Evolutionary conservation across 2,888 invertebrate genomes (phyloP).

Genomic region (Rhaphigaster nebulosa): DNA sequence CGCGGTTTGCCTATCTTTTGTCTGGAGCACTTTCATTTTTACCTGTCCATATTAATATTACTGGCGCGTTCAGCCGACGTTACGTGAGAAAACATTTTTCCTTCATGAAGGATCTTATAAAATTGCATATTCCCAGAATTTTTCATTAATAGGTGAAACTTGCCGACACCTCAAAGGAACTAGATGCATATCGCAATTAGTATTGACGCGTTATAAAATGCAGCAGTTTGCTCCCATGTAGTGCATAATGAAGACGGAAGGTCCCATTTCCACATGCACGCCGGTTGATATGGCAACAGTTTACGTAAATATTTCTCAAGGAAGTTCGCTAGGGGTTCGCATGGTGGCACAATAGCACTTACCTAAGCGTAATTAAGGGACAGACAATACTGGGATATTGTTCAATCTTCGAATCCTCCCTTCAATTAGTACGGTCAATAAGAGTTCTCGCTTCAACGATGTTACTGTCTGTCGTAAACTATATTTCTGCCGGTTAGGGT

Average conservation of each 20-base stretch:
- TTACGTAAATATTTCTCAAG: constrained; percentile 48
- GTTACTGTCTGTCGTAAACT: neutral
- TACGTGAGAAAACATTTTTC: neutral
- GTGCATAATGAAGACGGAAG: constrained; percentile 31
- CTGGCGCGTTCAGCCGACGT: neutral
- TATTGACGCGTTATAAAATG: neutral
- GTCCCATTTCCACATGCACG: constrained; percentile 12
- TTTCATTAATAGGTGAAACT: neutral
- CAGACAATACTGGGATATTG: constrained; percentile 48
- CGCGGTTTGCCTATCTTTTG: no score
- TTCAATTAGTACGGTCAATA: neutral
- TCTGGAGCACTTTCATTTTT: no score
- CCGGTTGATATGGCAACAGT: constrained; percentile 14
- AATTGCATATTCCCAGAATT: neutral
- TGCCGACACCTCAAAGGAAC: neutral
- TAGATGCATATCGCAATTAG: neutral
- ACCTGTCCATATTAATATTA: no score
- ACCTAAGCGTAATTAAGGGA: constrained; percentile 17
- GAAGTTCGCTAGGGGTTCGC: constrained; percentile 23
- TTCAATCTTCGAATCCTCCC: constrained; percentile 17
- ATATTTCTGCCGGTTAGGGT: neutral
- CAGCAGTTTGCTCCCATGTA: neutral
- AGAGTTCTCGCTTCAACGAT: neutral
- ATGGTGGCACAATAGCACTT: constrained; percentile 38
- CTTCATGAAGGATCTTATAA: neutral